A percentile compares a stretch with the other conserved stretches of the same genome.
Evolutionary conservation across 2,113 vertebrate genomes (phyloP).

Genomic region (Shinisaurus crocodilurus): DNA sequence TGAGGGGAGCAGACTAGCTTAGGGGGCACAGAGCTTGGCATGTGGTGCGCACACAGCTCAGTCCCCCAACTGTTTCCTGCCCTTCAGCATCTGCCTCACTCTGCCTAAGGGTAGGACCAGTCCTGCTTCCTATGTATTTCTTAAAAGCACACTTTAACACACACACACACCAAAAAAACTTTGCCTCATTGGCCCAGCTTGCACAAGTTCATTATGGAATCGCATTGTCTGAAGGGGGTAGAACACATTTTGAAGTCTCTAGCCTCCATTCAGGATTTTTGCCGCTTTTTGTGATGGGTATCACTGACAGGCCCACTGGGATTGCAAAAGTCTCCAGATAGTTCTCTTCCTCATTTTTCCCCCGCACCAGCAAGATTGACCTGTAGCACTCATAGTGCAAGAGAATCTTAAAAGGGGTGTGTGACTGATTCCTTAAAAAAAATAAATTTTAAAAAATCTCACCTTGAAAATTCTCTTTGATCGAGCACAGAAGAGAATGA

Average conservation of each 20-base stretch:
- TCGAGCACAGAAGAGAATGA: background rate
- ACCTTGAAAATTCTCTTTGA: background rate
- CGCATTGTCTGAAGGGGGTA: background rate
- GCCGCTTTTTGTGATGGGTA: background rate
- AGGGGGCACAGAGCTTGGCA: background rate
- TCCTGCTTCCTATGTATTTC: conserved; percentile 27
- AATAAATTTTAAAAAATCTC: background rate
- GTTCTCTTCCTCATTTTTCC: background rate
- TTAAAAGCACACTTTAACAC: background rate
- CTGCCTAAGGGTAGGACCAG: background rate
- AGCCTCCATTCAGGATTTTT: background rate
- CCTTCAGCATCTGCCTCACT: background rate
- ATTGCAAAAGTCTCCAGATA: background rate
- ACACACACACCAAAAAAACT: background rate
- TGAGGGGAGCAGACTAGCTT: background rate
- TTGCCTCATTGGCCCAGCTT: conserved; percentile 51
- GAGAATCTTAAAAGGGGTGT: background rate
- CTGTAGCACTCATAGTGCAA: background rate
- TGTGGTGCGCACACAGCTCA: background rate
- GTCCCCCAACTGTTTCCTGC: background rate
- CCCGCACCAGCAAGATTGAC: background rate
- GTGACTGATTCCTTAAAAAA: background rate
- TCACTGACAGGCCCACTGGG: background rate
- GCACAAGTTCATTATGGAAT: background rate
- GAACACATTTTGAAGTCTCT: background rate